These are phyloP conservation scores for Phacellophora camtschatica DNA, from an alignment of 30 jellyfish, hydroid and myxozoan genomes.

Conservation along the genomic window DNA sequence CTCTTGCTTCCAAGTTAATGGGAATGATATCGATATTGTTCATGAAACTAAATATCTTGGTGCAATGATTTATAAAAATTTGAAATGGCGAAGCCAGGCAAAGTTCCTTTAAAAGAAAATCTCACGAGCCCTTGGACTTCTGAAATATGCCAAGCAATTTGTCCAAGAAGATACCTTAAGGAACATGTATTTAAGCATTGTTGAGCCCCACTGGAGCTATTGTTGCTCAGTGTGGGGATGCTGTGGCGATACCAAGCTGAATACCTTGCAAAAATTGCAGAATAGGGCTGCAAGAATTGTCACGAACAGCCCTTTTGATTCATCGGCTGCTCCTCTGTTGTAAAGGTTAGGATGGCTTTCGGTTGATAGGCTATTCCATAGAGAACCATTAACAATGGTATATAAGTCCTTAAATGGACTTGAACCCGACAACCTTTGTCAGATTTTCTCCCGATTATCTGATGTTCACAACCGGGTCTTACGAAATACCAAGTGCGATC, in stretches of 20 bases:
- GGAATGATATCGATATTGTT: too few relatives aligned
- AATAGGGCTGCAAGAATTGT: conserved; percentile 31
- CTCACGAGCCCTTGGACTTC: neutral
- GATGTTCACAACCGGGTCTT: too few relatives aligned
- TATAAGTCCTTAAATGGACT: neutral
- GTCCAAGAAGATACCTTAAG: conserved; percentile 11
- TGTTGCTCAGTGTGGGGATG: conserved; percentile 40
- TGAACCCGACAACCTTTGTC: neutral
- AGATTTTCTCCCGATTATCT: neutral
- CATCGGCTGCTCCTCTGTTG: too few relatives aligned
- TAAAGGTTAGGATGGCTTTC: neutral
- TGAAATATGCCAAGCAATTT: conserved; percentile 17
- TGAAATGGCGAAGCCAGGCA: neutral
- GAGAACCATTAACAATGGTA: neutral
- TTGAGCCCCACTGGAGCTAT: conserved; percentile 2
- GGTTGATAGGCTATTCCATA: neutral
- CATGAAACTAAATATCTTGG: too few relatives aligned
- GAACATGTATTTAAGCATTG: neutral
- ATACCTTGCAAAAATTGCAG: conserved; percentile 21
- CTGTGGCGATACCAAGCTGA: conserved; percentile 4
- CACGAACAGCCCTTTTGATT: conserved; percentile 21
- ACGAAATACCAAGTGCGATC: too few relatives aligned
- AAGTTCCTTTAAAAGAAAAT: neutral
- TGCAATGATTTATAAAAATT: neutral
- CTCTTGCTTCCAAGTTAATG: conserved; percentile 9